Conservation (phyloP, 2,797 vertebrate genomes). For the Pseudotriccus pelzelni region DNA sequence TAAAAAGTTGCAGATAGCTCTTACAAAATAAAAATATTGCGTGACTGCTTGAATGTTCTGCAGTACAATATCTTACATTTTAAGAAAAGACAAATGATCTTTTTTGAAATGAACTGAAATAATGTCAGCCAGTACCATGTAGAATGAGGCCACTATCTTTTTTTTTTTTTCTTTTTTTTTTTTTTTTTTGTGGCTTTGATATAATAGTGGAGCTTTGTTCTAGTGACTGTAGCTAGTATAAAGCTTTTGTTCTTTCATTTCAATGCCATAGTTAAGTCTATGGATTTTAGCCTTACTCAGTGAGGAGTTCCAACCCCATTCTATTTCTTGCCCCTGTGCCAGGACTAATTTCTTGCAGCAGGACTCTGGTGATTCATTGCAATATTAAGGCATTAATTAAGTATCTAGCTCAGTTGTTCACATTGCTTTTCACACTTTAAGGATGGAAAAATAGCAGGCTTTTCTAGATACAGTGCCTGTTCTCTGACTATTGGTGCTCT, state of each 20-base stretch:
- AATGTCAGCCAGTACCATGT: slow-evolving; percentile 49
- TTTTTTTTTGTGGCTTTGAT: neutral
- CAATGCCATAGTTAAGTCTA: neutral
- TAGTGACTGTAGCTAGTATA: neutral
- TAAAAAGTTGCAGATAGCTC: neutral
- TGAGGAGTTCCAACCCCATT: neutral
- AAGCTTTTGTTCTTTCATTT: slow-evolving; percentile 21
- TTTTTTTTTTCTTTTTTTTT: neutral
- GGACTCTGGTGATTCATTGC: neutral
- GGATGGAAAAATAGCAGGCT: neutral
- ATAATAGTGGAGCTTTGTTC: slow-evolving; percentile 45
- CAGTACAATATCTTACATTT: neutral
- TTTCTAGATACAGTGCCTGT: neutral
- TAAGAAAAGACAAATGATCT: slow-evolving; percentile 13
- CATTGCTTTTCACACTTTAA: neutral
- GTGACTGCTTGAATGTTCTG: neutral
- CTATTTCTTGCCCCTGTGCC: neutral
- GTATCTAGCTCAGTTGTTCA: neutral
- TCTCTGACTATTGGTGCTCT: neutral
- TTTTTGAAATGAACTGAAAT: slow-evolving; percentile 17
- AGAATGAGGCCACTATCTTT: neutral
- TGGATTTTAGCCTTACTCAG: neutral
- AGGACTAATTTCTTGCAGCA: neutral
- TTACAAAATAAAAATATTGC: neutral
- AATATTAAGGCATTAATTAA: neutral